Evolutionary conservation across 2,888 invertebrate species (phyloP).

Genomic region (Ectobius pallidus): DNA sequence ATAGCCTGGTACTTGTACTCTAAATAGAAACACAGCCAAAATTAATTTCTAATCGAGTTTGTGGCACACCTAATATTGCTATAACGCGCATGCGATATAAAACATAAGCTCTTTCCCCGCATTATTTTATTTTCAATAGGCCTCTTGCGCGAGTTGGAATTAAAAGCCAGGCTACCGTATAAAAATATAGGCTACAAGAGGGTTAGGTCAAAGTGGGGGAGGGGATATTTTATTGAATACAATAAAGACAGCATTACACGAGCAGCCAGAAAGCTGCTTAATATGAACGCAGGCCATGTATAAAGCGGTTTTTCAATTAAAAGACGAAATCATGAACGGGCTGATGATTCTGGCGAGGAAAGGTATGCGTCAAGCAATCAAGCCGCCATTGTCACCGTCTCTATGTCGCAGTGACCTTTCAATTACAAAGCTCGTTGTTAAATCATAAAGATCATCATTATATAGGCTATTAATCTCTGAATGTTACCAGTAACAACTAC

Average conservation of each 20-base stretch:
- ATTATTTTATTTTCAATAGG: slow-evolving; percentile 28
- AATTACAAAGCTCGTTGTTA: no score
- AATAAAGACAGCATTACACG: slow-evolving; percentile 35
- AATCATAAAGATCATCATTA: no score
- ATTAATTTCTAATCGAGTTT: slow-evolving; percentile 18
- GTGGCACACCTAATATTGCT: slow-evolving; percentile 8
- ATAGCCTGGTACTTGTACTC: no score
- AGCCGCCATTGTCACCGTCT: no score
- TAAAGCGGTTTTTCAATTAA: slow-evolving; percentile 13
- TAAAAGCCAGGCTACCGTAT: slow-evolving; percentile 27
- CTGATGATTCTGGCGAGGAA: no score
- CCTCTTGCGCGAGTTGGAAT: slow-evolving; percentile 21
- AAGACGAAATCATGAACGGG: no score
- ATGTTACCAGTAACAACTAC: no score
- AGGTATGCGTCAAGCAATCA: no score
- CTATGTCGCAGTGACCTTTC: no score
- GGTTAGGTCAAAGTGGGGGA: slow-evolving; percentile 1
- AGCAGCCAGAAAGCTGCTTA: slow-evolving; percentile 31
- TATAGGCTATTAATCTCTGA: no score
- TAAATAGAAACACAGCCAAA: no score
- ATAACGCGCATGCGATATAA: not conserved
- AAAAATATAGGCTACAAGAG: slow-evolving; percentile 30
- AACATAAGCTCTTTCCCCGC: not conserved
- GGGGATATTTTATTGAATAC: slow-evolving; percentile 34
- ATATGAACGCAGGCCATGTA: slow-evolving; percentile 23